A percentile compares a stretch with the other conserved stretches of the same genome.
Conservation (phyloP, 2,113 vertebrate genomes). For the Spea bombifrons region DNA sequence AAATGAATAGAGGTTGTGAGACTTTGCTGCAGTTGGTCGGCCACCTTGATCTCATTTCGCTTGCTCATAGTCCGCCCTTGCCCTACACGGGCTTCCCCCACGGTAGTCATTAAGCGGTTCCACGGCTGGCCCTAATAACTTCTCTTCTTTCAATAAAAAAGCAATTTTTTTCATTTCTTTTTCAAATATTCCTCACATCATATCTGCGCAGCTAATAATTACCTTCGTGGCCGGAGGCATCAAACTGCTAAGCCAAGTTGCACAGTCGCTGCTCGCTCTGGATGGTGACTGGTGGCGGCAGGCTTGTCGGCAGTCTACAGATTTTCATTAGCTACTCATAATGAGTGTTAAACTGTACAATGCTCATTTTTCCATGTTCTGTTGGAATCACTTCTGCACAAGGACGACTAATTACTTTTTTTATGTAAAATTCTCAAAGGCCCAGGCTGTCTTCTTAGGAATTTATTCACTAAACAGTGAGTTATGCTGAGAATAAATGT, state of each 20-base stretch:
- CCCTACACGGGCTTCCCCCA: background rate
- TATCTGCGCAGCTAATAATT: slow-evolving; percentile 30
- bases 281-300: background rate
- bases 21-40: too few relatives aligned
- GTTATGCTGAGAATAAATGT: too few relatives aligned
- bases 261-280: background rate
- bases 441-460: background rate
- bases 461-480: background rate
- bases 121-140: slow-evolving; percentile 6
- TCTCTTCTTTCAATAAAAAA: slow-evolving; percentile 21
- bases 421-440: slow-evolving; percentile 3
- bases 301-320: background rate
- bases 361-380: background rate
- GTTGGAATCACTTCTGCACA: background rate
- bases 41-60: background rate
- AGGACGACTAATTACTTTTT: slow-evolving; percentile 19
- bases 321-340: slow-evolving; percentile 24
- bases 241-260: background rate
- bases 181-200: slow-evolving; percentile 20
- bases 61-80: background rate
- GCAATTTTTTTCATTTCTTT: slow-evolving; percentile 34
- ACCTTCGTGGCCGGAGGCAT: slow-evolving; percentile 17
- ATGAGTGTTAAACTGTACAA: slow-evolving; percentile 17
- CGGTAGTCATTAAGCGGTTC: background rate
- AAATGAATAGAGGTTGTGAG: too few relatives aligned